Base-by-base conservation (phyloP, 1,140 invertebrate genomes). In the Orius insidiosus region DNA sequence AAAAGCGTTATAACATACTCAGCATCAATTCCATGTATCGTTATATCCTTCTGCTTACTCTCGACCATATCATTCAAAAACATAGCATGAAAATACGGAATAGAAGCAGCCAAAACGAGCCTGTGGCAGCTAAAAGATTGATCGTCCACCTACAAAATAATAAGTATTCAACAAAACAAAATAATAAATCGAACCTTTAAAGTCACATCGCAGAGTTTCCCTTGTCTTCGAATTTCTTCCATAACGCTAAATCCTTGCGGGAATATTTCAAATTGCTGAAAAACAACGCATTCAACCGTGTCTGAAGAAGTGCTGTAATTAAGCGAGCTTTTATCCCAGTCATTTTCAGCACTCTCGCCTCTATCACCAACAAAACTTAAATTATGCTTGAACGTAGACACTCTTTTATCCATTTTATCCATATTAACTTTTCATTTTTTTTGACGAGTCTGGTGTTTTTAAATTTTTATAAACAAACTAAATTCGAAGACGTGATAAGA, bases 51-150 rank as follows among this genome's bases (percentile, higher is more conserved):
- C 56, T 84, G 78, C 52, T 80, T 78, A 51, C 79, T 79, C 63
- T 92, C 87, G 1, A 78, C 70, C 83, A 90, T 87, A 59, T 89
- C 82, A 63, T 82, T 76, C 10, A 80, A 80, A 62, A 93, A 90
- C 87, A 93, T 92, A 10, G 80, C 85, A 65, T 86, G 73, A 62
- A 92, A 93, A 61, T 90, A 93, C 8, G 87, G 87, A 58, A 92
- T 85, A 13, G 80, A 85, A 4, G 84, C 78, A 13, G 85, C 82
- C 33, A 93, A 63, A 14, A 93, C 80, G 51, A 92, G 75, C 51
- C 84, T 70, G 64, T 93, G 87, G 10, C 82, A 85, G 53, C 73
- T 75, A 58, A 90, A 88, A 46, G 70, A 71, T 57, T 76, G 74
- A 55, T 84, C 78, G 50, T 80, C 82, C 37, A 85, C 80, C 81